These are phyloP conservation scores for Furcifer pardalis DNA, from an alignment of 2,797 vertebrate species.

Conservation along the genomic window DNA sequence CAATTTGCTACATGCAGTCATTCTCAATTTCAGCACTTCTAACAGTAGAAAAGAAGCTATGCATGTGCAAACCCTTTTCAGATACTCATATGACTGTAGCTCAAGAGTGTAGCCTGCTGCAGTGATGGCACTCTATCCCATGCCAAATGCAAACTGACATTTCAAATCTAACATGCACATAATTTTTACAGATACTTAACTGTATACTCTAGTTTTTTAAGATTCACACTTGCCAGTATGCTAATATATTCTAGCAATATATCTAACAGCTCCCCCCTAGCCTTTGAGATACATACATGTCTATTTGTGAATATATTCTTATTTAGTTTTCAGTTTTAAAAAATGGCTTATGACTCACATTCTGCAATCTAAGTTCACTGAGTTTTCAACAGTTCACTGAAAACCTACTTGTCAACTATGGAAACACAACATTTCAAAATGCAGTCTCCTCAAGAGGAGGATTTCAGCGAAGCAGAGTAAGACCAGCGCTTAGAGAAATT, in stretches of 20 bases:
- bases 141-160: not conserved
- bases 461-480: too few relatives aligned
- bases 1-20: too few relatives aligned
- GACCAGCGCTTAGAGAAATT: too few relatives aligned
- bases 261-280: slow-evolving; percentile 30
- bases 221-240: slow-evolving; percentile 39
- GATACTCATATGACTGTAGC: not conserved
- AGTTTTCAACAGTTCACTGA: not conserved
- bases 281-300: too few relatives aligned
- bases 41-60: not conserved
- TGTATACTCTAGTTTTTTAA: slow-evolving; percentile 41
- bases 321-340: not conserved
- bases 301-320: too few relatives aligned
- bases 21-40: too few relatives aligned
- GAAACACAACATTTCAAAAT: too few relatives aligned
- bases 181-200: slow-evolving; percentile 36
- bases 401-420: not conserved
- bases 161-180: slow-evolving; percentile 42
- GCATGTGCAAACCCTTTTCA: not conserved
- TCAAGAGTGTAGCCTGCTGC: not conserved
- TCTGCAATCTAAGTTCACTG: slow-evolving; percentile 27
- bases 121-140: not conserved
- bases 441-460: too few relatives aligned
- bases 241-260: slow-evolving; percentile 37
- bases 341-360: slow-evolving; percentile 24